These are phyloP conservation scores for Oxyteleia sp. DNA, from an alignment of 2,888 invertebrate genomes.

Conservation along the genomic window DNA sequence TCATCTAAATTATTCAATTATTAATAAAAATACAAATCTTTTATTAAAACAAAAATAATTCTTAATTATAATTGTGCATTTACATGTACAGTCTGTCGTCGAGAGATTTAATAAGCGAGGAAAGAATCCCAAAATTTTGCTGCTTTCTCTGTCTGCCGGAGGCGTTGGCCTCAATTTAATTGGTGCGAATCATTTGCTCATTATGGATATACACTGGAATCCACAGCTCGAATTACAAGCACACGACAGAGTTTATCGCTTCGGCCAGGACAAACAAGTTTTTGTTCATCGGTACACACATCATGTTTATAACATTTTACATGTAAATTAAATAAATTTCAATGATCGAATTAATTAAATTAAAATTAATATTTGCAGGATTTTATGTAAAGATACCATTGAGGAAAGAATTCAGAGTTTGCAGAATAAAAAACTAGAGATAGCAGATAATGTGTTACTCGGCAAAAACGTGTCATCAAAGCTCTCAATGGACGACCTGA, in stretches of 20 bases:
- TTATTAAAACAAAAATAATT: too few species aligned
- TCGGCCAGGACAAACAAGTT: slow-evolving; percentile 95
- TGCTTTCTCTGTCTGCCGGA: slow-evolving; percentile 97
- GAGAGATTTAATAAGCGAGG: slow-evolving; percentile 80
- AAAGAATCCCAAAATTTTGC: slow-evolving; percentile 89
- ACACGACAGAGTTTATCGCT: slow-evolving; percentile 96
- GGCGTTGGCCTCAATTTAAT: slow-evolving; percentile 97
- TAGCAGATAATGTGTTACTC: slow-evolving; percentile 93
- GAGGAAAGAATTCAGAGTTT: slow-evolving; percentile 94
- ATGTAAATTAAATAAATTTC: too few species aligned
- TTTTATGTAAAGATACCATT: slow-evolving; percentile 95
- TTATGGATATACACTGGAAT: slow-evolving; percentile 98
- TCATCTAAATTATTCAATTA: too few species aligned
- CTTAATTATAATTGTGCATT: too few species aligned
- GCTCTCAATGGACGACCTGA: slow-evolving; percentile 93
- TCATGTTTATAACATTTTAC: slow-evolving; percentile 78
- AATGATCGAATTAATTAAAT: too few species aligned
- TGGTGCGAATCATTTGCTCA: slow-evolving; percentile 96
- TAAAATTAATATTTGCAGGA: too few species aligned
- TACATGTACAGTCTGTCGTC: slow-evolving; percentile 81
- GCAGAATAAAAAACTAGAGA: slow-evolving; percentile 93
- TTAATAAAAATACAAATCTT: too few species aligned
- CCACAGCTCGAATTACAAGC: slow-evolving; percentile 98
- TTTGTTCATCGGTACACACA: slow-evolving; percentile 95
- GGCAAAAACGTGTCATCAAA: slow-evolving; percentile 91